Evolutionary conservation across 2,888 invertebrate genomes (phyloP), one percentile per base, ranked within the genome.

Genomic region (Zaprionus bogoriensis): DNA sequence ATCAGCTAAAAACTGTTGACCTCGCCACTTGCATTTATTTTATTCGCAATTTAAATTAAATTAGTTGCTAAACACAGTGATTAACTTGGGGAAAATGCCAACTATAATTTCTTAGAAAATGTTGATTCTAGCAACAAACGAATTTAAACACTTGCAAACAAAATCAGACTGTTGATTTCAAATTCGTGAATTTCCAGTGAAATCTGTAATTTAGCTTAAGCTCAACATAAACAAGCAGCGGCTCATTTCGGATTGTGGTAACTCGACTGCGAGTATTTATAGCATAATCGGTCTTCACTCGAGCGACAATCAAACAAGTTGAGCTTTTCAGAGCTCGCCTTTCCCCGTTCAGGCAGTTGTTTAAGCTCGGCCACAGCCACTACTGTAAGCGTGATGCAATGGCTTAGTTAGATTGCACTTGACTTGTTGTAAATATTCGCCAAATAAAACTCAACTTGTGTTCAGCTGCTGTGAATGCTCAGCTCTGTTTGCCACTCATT

Each of bases 351-450:
- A 7, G 12, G 22, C 28, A 55, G 44, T 50, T 42, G 47, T 10
- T 63, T 48, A 42, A 52, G 59, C 62, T 42, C 46, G 46, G 44
- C 23, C 6, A 7, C 22, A 17, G 47, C 50, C 38, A 39, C 22
- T 44, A 30, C 42, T 47, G 39, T 51, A 44, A 54, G 66, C 59
- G 59, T 87, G 85, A 70, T 82, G 81, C 78, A 84, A 84, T 72
- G 65, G 51, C 32, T 70, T 67, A 67, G 57, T 60, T 58, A 14
- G 63, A 77, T 74, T 81, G 78, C 77, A 87, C 74, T 82, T 82
- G 85, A 74, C 74, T 86, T 72, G 67, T 28, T 25, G 58, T 63
- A 61, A 71, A 36, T 74, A 54, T 54, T 74, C 54, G 59, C 62
- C 51, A 60, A 70, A 82, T 82, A 63, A 65, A 52, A 67, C 86